These are phyloP conservation scores for Athene noctua DNA, from an alignment of 2,113 vertebrate genomes.

Conservation along the genomic window DNA sequence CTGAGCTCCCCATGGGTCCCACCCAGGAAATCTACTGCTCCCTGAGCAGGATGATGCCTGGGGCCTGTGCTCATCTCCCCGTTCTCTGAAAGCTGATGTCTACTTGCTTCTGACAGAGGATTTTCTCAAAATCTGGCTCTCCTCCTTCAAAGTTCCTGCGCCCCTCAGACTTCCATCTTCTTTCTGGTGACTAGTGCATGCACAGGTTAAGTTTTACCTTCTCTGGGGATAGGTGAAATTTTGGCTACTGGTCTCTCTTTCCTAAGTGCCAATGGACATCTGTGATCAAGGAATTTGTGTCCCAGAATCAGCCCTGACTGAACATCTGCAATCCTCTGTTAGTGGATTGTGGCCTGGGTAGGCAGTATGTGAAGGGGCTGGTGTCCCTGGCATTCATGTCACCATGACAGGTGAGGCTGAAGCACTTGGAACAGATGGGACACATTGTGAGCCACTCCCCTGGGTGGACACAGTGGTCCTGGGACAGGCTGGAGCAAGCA, in stretches of 20 bases:
- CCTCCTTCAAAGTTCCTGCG: background rate
- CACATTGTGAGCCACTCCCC: too few relatives aligned
- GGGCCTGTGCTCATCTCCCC: background rate
- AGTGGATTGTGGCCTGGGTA: background rate
- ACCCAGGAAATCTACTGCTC: background rate
- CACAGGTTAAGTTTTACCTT: background rate
- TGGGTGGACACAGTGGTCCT: background rate
- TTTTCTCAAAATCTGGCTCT: background rate
- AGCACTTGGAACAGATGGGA: background rate
- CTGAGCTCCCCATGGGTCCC: background rate
- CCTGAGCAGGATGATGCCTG: background rate
- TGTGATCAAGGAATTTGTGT: background rate
- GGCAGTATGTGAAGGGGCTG: background rate
- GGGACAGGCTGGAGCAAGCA: background rate
- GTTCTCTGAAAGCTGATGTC: background rate
- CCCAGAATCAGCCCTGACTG: background rate
- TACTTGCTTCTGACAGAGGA: background rate
- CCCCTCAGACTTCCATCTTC: background rate
- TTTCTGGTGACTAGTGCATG: background rate
- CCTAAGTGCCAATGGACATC: background rate
- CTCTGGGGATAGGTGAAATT: background rate
- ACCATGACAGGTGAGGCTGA: background rate
- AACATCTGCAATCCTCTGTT: background rate
- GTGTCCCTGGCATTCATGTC: background rate
- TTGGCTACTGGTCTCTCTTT: background rate